Base-by-base conservation (phyloP, 2,888 invertebrate genomes). In the Heteromyza rotundicornis region DNA sequence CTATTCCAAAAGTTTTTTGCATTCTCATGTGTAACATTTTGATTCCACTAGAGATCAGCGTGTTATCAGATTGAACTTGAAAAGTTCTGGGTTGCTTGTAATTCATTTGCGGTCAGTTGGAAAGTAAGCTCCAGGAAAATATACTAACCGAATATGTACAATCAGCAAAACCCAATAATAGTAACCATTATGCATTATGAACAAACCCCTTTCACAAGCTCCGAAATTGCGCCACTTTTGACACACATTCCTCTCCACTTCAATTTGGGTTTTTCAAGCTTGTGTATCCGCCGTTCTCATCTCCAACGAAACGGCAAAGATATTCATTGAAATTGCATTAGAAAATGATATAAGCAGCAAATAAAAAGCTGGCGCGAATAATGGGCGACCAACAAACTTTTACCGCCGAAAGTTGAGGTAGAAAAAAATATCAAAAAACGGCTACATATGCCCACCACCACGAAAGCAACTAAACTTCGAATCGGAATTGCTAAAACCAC, bases 201-300 rank as follows among this genome's bases (percentile, higher is more conserved):
- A n/a, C n/a, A n/a, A n/a, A n/a, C n/a, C n/a, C n/a, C n/a, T n/a
- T 32, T 12, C 32, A 12, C 12, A 32, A 5, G 12, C 12, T 8
- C 32, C 32, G 5, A 12, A 32, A 32, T 32, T 40, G 53, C 53
- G 54, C 49, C 51, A 40, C 40, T 55, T 55, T 60, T 60, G 55
- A 22, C 60, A 51, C 24, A 60, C 10, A 44, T 56, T 27, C 27
- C 36, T 7, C 3, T 40, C 10, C 40, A 7, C 10, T 7, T n/a
- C 40, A 8, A 3, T n/a, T 40, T 40, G 8, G 10, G n/a, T 40
- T 14, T n/a, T n/a, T n/a, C n/a, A n/a, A n/a, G n/a, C n/a, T n/a
- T n/a, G n/a, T n/a, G 40, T 40, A 40, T 14, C 40, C 14, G 8
- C n/a, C 14, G n/a, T 19, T 17, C 47, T 17, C 47, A n/a, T 40